Percentiles rank a stretch among this genome's conserved stretches.
Conservation (phyloP, 2,113 vertebrate species). For the Morone saxatilis region DNA sequence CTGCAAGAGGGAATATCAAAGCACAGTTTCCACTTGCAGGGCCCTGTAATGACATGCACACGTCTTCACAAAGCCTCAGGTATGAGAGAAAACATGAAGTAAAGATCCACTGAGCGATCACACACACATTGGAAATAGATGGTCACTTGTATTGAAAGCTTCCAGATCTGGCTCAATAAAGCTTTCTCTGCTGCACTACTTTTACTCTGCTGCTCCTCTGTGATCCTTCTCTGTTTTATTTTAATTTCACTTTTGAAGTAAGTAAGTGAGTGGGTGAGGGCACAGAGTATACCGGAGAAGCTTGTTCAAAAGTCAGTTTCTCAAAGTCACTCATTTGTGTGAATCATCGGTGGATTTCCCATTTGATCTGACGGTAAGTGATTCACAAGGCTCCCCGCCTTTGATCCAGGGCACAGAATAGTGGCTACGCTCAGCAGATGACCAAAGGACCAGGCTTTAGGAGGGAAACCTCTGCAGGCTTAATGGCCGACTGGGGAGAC, state of each 20-base stretch:
- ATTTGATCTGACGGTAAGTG: slow-evolving; percentile 67
- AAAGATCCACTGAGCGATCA: slow-evolving; percentile 36
- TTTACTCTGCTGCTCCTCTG: slow-evolving; percentile 7
- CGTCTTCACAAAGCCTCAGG: slow-evolving; percentile 42
- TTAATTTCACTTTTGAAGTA: slow-evolving; percentile 23
- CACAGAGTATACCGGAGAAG: slow-evolving; percentile 25
- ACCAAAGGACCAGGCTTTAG: slow-evolving; percentile 14
- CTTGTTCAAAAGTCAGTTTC: slow-evolving; percentile 60
- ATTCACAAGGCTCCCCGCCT: slow-evolving; percentile 58
- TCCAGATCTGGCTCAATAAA: slow-evolving; percentile 22
- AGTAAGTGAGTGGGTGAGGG: slow-evolving; percentile 33
- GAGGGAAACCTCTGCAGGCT: slow-evolving; percentile 22
- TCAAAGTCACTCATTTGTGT: slow-evolving; percentile 65
- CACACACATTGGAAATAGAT: slow-evolving; percentile 57
- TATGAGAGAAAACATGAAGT: slow-evolving; percentile 36
- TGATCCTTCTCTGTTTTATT: slow-evolving; percentile 14
- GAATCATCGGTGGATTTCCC: slow-evolving; percentile 79
- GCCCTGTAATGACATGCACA: slow-evolving; percentile 62
- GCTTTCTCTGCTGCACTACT: slow-evolving; percentile 9
- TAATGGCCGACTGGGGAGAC: slow-evolving; percentile 3
- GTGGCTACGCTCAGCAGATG: slow-evolving; percentile 14
- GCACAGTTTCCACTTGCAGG: slow-evolving; percentile 76
- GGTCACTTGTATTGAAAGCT: slow-evolving; percentile 49
- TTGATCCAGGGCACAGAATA: slow-evolving; percentile 13
- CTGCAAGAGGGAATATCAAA: slow-evolving; percentile 67